These are phyloP conservation scores for Python bivittatus DNA, from an alignment of 2,113 vertebrate species.

Conservation along the genomic window DNA sequence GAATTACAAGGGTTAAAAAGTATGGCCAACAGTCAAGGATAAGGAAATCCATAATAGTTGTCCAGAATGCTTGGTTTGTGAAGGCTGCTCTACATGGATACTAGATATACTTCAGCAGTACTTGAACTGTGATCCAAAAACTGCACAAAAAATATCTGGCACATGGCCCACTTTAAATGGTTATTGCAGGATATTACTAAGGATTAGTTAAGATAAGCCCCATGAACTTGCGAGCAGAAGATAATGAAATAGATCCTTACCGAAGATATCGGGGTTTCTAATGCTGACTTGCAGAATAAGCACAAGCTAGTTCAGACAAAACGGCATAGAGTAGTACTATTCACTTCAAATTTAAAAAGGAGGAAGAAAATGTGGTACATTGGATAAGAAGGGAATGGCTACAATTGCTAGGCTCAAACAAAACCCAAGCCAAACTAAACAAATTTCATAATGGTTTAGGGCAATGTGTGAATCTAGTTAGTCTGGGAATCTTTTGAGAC, in stretches of 20 bases:
- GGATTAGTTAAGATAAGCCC: neutral
- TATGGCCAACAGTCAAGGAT: neutral
- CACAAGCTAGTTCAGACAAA: neutral
- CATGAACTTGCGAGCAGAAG: neutral
- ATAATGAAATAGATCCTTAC: neutral
- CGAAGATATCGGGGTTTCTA: neutral
- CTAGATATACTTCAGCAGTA: neutral
- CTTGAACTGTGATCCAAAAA: neutral
- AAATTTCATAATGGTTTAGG: too few species aligned
- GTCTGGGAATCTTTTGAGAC: too few species aligned
- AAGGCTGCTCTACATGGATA: neutral
- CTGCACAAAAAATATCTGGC: neutral
- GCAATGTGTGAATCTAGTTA: too few species aligned
- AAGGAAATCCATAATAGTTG: neutral
- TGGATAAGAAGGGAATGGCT: neutral
- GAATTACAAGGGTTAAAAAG: neutral
- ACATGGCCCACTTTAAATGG: neutral
- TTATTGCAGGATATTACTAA: neutral
- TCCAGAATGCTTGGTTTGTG: neutral
- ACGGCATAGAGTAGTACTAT: neutral
- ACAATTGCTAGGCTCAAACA: too few species aligned
- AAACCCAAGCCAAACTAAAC: too few species aligned
- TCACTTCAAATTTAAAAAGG: neutral
- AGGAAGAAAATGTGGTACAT: neutral
- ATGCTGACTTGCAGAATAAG: neutral